Base-by-base conservation (phyloP, 2,888 invertebrate species). In the Oligia latruncula region DNA sequence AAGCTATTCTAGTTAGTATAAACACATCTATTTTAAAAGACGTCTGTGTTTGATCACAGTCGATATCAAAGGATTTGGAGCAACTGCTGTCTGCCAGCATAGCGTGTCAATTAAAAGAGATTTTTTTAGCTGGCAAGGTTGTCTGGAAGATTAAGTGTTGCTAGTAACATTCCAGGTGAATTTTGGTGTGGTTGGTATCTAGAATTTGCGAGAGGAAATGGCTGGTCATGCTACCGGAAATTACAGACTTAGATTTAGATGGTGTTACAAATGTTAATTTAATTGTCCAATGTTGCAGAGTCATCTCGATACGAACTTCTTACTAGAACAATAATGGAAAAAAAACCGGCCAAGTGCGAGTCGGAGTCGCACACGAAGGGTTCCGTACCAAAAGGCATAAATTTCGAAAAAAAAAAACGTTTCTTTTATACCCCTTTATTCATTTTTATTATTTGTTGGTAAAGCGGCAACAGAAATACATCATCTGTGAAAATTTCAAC, bases 41-140 rank as follows among this genome's bases (percentile, higher is more conserved):
- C 88, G 89, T 90, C 94, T 93, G 94, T 84, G 91, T 92, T 90
- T 90, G 83, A 90, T 91, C 91, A 90, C 83, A 77, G 71, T 71
- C 74, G 71, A 87, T 88, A 90, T 90, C 91, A 91, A 91, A 90
- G 90, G 90, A 87, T 88, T 85, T 79, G 60, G 62, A 78, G 73
- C 83, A 80, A 83, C 76, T 77, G 81, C 62, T 72, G 76, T 72
- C 77, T 80, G 81, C 80, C 76, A 72, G 23, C 73, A 78, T 84
- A 73, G 76, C 75, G 68, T 88, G 87, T 88, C 89, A 87, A 90
- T 89, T 88, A 81, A 86, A 90, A 88, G 73, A 71, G 52, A 55
- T 73, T 80, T 73, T 87, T 87, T 85, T 83, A 76, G 67, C 64
- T 78, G 65, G 79, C 88, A 87, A 83, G 79, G 87, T 49, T 87